phyloP scores from a whole-genome alignment of 2,113 vertebrate genomes.

The Empidonax alnorum region DNA sequence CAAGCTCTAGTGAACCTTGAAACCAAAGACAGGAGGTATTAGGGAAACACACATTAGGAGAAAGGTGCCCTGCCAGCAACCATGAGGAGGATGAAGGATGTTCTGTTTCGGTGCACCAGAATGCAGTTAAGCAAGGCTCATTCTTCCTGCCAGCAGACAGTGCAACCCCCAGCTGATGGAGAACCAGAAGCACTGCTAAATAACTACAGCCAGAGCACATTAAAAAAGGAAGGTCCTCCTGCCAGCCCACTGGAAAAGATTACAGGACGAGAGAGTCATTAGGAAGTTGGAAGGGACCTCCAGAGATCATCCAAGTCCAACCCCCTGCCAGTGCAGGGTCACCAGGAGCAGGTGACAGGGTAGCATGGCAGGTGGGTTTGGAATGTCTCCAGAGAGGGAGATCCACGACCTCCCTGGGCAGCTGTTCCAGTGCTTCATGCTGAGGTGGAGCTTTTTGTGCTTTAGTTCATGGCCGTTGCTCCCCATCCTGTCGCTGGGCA shows the following conservation, averaged over 20 bases:
- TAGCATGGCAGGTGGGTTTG: not conserved
- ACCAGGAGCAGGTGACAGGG: not conserved
- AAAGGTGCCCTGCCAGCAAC: not conserved
- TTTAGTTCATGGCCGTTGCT: not conserved
- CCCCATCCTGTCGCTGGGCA: rapidly evolving
- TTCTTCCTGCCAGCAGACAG: not conserved
- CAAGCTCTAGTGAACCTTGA: not conserved
- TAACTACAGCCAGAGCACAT: not conserved
- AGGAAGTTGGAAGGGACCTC: not conserved
- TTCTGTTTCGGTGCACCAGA: not conserved
- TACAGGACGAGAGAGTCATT: not conserved
- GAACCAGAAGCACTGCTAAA: not conserved
- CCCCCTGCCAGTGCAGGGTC: not conserved
- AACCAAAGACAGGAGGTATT: not conserved
- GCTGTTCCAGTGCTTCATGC: not conserved
- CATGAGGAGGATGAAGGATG: not conserved
- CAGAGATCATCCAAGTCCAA: not conserved
- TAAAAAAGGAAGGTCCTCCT: not conserved
- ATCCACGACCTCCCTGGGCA: not conserved
- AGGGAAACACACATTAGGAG: not conserved
- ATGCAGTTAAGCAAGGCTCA: not conserved
- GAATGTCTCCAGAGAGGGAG: not conserved
- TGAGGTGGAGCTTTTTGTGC: not conserved
- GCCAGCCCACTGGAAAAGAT: not conserved
- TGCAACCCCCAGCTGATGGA: not conserved